phyloP scores from a whole-genome alignment of 2,888 invertebrate species.

The Arrhopalites spinosus region DNA sequence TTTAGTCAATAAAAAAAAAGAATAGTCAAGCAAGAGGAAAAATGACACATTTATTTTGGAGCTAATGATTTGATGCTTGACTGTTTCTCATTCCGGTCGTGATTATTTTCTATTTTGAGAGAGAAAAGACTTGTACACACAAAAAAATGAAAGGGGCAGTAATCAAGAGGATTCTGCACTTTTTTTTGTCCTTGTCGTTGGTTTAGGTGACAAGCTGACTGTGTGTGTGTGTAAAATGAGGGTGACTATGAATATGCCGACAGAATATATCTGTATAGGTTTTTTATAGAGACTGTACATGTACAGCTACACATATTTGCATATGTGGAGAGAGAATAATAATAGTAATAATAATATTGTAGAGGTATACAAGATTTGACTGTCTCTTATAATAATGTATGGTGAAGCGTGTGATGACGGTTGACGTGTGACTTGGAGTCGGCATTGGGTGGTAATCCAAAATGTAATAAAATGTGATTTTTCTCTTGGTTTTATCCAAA shows the following conservation, averaged over 20 bases:
- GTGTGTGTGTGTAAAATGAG: not conserved
- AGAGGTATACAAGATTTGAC: not conserved
- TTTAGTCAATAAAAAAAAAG: not conserved
- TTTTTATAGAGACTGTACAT: too few species aligned
- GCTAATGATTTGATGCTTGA: conserved; percentile 23
- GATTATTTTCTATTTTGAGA: conserved; percentile 31
- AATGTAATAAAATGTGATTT: conserved; percentile 36
- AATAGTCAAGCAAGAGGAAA: conserved; percentile 12
- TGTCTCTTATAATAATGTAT: too few species aligned
- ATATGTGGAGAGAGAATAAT: not conserved
- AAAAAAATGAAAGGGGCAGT: conserved; percentile 3
- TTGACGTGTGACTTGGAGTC: conserved; percentile 23
- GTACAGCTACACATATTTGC: too few species aligned
- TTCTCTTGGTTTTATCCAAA: conserved; percentile 34
- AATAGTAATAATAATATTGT: not conserved
- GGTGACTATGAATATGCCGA: not conserved
- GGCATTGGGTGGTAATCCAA: conserved; percentile 23
- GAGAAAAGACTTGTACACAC: not conserved
- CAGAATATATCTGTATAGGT: too few species aligned
- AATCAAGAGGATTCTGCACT: conserved; percentile 10
- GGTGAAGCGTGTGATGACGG: not conserved
- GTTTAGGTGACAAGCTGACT: not conserved
- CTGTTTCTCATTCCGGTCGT: conserved; percentile 30
- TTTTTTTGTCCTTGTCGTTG: not conserved
- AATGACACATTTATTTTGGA: conserved; percentile 30